Conservation (phyloP, 2,888 invertebrate species). For the Leptinotarsa tumamoca region DNA sequence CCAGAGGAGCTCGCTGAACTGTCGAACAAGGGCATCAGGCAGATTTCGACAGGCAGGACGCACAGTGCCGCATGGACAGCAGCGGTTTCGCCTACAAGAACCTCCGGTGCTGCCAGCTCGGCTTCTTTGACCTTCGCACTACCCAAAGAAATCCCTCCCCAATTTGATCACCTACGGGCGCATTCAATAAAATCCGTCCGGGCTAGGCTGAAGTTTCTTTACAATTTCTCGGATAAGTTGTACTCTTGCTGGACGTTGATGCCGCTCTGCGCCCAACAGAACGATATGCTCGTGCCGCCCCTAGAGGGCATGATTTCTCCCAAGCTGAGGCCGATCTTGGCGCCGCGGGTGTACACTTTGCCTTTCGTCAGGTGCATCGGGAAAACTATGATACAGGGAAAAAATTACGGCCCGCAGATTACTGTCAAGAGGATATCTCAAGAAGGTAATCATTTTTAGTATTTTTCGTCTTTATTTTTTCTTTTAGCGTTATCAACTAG, state of each 20-base stretch:
- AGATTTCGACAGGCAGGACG: constrained; percentile 74
- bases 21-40: constrained; percentile 69
- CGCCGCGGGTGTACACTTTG: constrained; percentile 73
- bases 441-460: constrained; percentile 61
- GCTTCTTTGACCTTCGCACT: constrained; percentile 67
- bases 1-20: constrained; percentile 70
- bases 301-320: constrained; percentile 66
- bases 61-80: constrained; percentile 76
- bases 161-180: constrained; percentile 70
- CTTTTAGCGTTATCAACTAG: no score
- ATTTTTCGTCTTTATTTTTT: no score
- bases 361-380: constrained; percentile 74
- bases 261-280: constrained; percentile 67
- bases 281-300: constrained; percentile 63
- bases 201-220: constrained; percentile 70
- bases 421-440: constrained; percentile 73
- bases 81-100: constrained; percentile 67
- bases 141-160: constrained; percentile 70
- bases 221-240: constrained; percentile 73
- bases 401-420: constrained; percentile 76
- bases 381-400: constrained; percentile 76
- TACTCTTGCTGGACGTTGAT: constrained; percentile 72
- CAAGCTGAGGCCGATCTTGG: constrained; percentile 69
- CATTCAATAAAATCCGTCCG: constrained; percentile 69
- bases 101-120: constrained; percentile 59